Base-by-base conservation (phyloP, 2,888 invertebrate species). In the Netelia virgata region DNA sequence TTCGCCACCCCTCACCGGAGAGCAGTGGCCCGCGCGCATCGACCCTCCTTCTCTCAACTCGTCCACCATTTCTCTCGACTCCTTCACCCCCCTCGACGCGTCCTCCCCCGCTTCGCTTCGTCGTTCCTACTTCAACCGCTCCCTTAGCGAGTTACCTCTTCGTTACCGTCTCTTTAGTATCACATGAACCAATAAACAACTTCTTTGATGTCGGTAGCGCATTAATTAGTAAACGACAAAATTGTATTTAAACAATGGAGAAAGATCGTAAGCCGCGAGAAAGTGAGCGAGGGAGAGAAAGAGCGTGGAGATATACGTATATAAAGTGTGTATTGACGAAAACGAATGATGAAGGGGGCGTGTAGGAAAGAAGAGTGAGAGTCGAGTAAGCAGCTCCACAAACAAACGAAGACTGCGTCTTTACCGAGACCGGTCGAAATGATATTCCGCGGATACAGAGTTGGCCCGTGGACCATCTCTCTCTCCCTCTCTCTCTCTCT, bases 211-310 rank as follows among this genome's bases (percentile, higher is more conserved):
- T 94, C 92, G 90, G 78, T 47, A 91, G 92, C 92, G 94, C 94
- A 94, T 95, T 95, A 95, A 95, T 95, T 95, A 95, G 95, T 94
- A 94, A 95, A 95, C 95, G 95, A 95, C 94, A 94, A 95, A 95
- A 95, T 95, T 95, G 94, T 95, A 94, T 95, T 95, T 95, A 94
- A 94, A 95, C 95, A 95, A 95, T 95, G 93, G 94, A 90, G 92
- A 90, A 82, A 89, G 90, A 82, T 82, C 79, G 72, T 64, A 28
- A 63, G 64, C 64, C 74, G 50, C 64, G 72, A 18, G 75, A 76
- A 55, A 77, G 68, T 53, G 36, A 63, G 91, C 87, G 86, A 84
- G 87, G 85, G 84, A 64, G 86, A 84, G 86, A 83, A 69, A 86
- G 50, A 69, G 82, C 64, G 61, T 78, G 78, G 76, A 57, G 83